Conservation (phyloP, 2,113 vertebrate species). For the Ictalurus furcatus region DNA sequence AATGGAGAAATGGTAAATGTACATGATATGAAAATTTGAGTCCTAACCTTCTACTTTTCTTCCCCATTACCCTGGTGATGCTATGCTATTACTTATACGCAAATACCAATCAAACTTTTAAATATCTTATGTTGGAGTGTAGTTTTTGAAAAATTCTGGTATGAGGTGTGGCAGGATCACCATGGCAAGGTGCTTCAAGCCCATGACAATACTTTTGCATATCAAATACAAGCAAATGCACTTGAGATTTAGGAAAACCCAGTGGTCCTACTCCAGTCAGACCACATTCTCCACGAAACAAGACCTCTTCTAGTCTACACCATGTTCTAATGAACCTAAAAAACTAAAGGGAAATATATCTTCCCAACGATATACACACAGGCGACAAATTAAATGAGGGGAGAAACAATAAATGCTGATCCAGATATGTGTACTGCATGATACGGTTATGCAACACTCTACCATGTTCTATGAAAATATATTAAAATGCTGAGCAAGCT, state of each 20-base stretch:
- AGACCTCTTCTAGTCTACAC: constrained; percentile 43
- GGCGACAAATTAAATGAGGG: constrained; percentile 30
- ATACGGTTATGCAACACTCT: background rate
- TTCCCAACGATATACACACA: constrained; percentile 32
- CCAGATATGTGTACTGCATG: background rate
- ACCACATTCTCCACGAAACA: background rate
- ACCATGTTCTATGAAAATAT: background rate
- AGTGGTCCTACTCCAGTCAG: background rate
- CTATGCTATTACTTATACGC: background rate
- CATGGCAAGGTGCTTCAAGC: background rate
- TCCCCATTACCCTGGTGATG: background rate
- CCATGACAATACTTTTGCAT: background rate
- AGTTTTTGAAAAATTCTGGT: background rate
- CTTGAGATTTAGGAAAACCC: background rate
- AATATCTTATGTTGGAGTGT: background rate
- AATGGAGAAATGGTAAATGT: background rate
- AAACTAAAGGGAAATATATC: background rate
- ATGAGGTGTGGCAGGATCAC: constrained; percentile 1
- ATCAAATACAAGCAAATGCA: constrained; percentile 23
- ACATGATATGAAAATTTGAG: background rate
- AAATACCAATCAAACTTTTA: background rate
- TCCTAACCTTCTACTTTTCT: background rate
- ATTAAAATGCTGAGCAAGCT: background rate
- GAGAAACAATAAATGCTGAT: background rate
- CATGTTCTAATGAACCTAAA: constrained; percentile 57